Percentiles rank a stretch among this genome's conserved stretches.
These are phyloP conservation scores for Actenoides lindsayi DNA, from an alignment of 2,113 vertebrate species.

Conservation along the genomic window DNA sequence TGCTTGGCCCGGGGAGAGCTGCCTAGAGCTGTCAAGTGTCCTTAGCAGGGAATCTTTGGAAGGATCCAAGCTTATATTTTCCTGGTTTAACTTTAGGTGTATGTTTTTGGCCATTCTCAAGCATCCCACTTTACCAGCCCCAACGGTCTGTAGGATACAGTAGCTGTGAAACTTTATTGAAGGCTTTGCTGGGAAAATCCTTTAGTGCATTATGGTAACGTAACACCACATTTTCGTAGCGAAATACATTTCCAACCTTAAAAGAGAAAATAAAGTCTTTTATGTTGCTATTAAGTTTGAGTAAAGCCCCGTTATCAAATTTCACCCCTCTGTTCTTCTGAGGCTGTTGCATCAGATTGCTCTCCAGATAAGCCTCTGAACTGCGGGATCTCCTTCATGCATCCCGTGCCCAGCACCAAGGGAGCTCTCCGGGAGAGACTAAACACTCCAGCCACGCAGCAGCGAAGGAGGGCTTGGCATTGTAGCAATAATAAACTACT, in stretches of 20 bases:
- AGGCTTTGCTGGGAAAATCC: conserved; percentile 44
- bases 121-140: not conserved
- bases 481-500: not conserved
- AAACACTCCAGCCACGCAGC: not conserved
- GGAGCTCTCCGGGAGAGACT: not conserved
- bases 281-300: conserved; percentile 41
- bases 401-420: not conserved
- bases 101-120: not conserved
- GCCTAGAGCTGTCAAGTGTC: not conserved
- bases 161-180: conserved; percentile 31
- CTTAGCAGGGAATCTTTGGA: not conserved
- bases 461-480: not conserved
- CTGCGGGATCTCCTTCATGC: not conserved
- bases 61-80: not conserved
- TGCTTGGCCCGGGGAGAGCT: accelerated
- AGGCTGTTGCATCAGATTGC: conserved; percentile 49
- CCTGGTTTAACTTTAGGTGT: not conserved
- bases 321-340: conserved; percentile 51
- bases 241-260: conserved; percentile 26
- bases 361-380: conserved; percentile 15
- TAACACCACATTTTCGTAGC: conserved; percentile 36
- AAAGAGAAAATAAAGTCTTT: conserved; percentile 62
- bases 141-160: not conserved
- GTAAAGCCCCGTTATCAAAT: conserved; percentile 48
- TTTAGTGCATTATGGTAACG: not conserved